A percentile compares a stretch with the other conserved stretches of the same genome.
Conservation (phyloP, 2,113 vertebrate genomes). For the Salvelinus sp. region DNA sequence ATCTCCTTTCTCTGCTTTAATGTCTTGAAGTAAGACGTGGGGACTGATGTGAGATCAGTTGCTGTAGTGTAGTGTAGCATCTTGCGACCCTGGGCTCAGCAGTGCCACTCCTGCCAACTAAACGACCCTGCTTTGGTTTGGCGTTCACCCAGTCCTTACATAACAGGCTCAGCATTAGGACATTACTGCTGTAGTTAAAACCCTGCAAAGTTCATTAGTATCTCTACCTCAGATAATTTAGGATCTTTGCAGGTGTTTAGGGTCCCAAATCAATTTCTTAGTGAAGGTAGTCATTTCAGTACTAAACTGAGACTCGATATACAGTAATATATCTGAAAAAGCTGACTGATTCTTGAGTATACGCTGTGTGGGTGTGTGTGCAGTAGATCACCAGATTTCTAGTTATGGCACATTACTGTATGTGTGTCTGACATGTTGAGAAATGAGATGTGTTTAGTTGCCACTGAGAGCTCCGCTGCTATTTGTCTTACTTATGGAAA, state of each 20-base stretch:
- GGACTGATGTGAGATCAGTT: conserved; percentile 23
- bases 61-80: background rate
- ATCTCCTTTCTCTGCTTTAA: background rate
- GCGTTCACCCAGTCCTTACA: conserved; percentile 18
- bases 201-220: conserved; percentile 30
- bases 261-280: background rate
- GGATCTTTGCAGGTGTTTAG: conserved; percentile 21
- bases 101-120: background rate
- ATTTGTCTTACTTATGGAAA: too few species aligned
- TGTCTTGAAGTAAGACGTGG: background rate
- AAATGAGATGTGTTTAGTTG: too few species aligned
- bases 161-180: conserved; percentile 52
- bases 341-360: too few species aligned
- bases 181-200: conserved; percentile 24
- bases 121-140: background rate
- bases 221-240: background rate
- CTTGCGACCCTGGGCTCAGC: background rate
- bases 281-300: background rate
- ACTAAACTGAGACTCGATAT: too few species aligned
- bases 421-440: too few species aligned
- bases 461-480: too few species aligned
- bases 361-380: too few species aligned
- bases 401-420: too few species aligned
- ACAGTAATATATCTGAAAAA: too few species aligned
- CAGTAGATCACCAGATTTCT: too few species aligned